Evolutionary conservation across 2,797 vertebrate species (phyloP), one percentile per base, ranked within the genome.

Genomic region (Orientallactaga sibirica): DNA sequence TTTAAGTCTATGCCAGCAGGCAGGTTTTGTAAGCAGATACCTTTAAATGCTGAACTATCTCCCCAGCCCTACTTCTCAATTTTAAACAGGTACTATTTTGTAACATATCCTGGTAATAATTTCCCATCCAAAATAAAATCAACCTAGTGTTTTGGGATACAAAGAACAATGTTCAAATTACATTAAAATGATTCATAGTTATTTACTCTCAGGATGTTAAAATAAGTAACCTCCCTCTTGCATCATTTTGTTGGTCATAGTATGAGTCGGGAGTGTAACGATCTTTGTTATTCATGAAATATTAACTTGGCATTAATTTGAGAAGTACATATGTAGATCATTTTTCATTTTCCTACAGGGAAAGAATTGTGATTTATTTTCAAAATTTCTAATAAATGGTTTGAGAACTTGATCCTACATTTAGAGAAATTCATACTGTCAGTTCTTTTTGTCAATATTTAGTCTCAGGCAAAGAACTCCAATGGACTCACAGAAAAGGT

Each of bases 281-380:
- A 95, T 83, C 85, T 64, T 25, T 61, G 29, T 75, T 89, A 91
- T 76, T 93, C 66, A 85, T 43, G 14, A 22, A 86, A 88, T 70
- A 90, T 25, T 86, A 87, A 90, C 75, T 87, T 77, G 22, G 61
- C n/a, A 67, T 95, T 85, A 90, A 93, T 73, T 91, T 48, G 87
- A 86, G 91, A 89, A 74, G 41, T 41, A 81, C 12, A 9, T 73
- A 7, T 77, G 24, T 18, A 67, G 33, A 76, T 33, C 29, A 87
- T 33, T 64, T 74, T 92, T 73, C 27, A 52, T 94, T 84, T 86
- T 66, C 29, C 67, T 90, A 73, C 9, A 85, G 24, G 29, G 78
- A 33, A 89, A 80, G 77, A 80, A 80, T 25, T 78, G 7, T 52
- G 8, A 4, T 58, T 74, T 78, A 10, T 71, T 88, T 84, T 4